Conservation (phyloP, 2,888 invertebrate genomes). For the Drosophila algonquin region DNA sequence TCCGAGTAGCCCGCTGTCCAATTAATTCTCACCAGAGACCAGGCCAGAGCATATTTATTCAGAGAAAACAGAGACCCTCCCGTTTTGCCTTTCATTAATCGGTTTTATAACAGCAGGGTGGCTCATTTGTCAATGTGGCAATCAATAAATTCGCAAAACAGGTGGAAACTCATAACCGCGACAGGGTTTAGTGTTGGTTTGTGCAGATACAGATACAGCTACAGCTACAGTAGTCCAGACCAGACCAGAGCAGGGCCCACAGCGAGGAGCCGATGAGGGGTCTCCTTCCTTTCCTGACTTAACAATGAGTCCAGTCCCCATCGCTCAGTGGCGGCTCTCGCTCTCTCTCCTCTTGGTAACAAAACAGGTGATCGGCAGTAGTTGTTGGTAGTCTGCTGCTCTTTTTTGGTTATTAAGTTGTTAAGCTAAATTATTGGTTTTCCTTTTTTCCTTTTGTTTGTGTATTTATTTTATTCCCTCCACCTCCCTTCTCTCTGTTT, state of each 20-base stretch:
- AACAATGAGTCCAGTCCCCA: conserved; percentile 14
- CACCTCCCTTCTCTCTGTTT: neutral
- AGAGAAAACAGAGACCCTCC: conserved; percentile 67
- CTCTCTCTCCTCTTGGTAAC: conserved; percentile 3
- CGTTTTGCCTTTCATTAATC: conserved; percentile 70
- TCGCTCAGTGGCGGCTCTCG: conserved; percentile 4
- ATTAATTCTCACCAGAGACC: conserved; percentile 57
- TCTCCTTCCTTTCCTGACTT: conserved; percentile 4
- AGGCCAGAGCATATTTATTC: conserved; percentile 15
- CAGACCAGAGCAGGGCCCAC: too few relatives aligned
- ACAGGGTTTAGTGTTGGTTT: conserved; percentile 28
- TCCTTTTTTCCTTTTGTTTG: conserved; percentile 34
- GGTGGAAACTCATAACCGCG: conserved; percentile 77
- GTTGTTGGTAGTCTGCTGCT: conserved; percentile 47
- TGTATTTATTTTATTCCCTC: conserved; percentile 47
- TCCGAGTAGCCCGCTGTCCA: conserved; percentile 40
- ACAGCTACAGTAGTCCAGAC: conserved; percentile 15
- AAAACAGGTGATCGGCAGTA: conserved; percentile 78
- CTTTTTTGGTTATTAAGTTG: conserved; percentile 81
- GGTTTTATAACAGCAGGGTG: conserved; percentile 73
- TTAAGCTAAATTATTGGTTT: conserved; percentile 75
- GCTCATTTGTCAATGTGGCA: conserved; percentile 80
- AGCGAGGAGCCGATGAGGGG: conserved; percentile 41
- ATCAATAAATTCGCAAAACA: conserved; percentile 77
- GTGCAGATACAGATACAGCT: neutral